A percentile compares a stretch with the other conserved stretches of the same genome.
Evolutionary conservation across 2,113 vertebrate species (phyloP).

Genomic region (Cheirogaleus medius): DNA sequence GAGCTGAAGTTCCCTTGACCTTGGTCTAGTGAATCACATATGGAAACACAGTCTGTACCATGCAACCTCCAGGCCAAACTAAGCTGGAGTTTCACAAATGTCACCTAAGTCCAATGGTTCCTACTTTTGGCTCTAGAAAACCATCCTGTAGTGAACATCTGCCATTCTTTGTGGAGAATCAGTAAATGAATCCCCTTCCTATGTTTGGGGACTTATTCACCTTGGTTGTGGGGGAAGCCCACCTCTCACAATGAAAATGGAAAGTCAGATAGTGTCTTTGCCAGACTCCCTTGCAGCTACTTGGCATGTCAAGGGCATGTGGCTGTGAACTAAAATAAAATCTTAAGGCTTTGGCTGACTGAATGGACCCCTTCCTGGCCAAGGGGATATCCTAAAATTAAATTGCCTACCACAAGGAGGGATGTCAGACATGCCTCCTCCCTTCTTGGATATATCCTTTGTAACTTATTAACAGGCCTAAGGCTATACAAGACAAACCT

Average conservation of each 20-base stretch:
- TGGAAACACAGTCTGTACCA: neutral
- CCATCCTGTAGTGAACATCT: neutral
- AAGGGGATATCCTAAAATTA: too few relatives aligned
- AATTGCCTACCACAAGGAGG: too few relatives aligned
- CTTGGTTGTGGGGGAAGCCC: neutral
- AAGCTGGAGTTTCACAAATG: neutral
- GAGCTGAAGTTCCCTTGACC: neutral
- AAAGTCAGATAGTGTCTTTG: neutral
- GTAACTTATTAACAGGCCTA: too few relatives aligned
- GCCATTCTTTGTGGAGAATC: neutral
- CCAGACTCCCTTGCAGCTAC: neutral
- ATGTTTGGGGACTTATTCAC: neutral
- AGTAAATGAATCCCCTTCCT: neutral
- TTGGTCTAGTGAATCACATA: neutral
- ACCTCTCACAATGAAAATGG: neutral
- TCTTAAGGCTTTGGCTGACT: too few relatives aligned
- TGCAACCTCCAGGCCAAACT: neutral
- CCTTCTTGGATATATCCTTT: too few relatives aligned
- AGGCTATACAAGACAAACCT: too few relatives aligned
- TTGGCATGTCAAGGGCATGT: neutral
- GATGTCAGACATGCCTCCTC: too few relatives aligned
- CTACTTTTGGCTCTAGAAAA: neutral
- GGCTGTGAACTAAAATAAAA: too few relatives aligned
- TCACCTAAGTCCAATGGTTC: neutral
- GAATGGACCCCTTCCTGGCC: too few relatives aligned